Base-by-base conservation (phyloP, 2,888 invertebrate species). In the Zhuqinia jingwanae region DNA sequence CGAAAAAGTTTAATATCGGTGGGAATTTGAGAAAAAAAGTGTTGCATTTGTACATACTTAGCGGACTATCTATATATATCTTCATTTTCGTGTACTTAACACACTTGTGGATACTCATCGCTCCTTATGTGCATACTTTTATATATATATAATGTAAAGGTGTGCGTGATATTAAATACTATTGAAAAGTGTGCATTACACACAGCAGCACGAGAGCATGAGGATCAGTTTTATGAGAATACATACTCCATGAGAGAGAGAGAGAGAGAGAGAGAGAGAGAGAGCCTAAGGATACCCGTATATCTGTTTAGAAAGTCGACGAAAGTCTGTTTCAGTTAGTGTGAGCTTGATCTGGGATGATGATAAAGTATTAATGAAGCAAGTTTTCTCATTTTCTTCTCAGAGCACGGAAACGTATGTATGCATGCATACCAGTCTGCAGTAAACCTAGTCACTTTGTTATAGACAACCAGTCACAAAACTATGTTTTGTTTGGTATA, bases 1-100 rank as follows among this genome's bases (percentile, higher is more conserved):
- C 84, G 84, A 77, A 77, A 84, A 84, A 84, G 84, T 84, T 84
- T 84, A 68, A 84, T 84, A 77, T 84, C 77, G 30, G 77, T 77
- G 84, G 84, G 84, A 84, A 84, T 84, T 77, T 53, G 65, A 65
- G 53, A 58, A 65, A 78, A 77, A 75, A 76, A 65, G 76, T 70
- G 60, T 75, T 70, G 15, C 70, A 45, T 50, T 20, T 36, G n/a
- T 76, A 42, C 56, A 13, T 25, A 17, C 70, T 50, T 70, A 68
- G 5, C 36, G 5, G 8, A 36, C 36, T 36, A 36, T 6, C 36
- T 36, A 36, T 36, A 36, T 8, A 73, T 27, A 58, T 68, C 11
- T 20, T 22, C 45, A 27, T 73, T n/a, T 36, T 53, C 56, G 15
- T 56, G 27, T 20, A 20, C 75, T 75, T 42, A 36, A 36, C 70